phyloP scores from a whole-genome alignment of 2,113 vertebrate species.

The Mastomys coucha region DNA sequence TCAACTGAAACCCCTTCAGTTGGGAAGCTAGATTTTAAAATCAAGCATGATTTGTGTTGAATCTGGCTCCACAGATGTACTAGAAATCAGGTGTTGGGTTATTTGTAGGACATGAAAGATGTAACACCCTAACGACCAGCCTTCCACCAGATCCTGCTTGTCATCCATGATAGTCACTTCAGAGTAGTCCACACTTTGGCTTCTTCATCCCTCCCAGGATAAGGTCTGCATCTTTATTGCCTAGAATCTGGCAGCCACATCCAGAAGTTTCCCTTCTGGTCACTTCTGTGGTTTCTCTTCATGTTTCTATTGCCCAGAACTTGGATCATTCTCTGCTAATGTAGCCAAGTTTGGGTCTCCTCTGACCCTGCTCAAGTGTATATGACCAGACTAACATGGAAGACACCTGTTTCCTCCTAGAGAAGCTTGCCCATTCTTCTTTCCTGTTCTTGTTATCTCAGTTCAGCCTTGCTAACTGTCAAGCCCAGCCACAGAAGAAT shows the following conservation, averaged over 20 bases:
- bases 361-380: neutral
- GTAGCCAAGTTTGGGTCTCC: neutral
- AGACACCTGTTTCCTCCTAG: neutral
- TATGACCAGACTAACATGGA: neutral
- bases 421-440: neutral
- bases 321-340: neutral
- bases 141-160: neutral
- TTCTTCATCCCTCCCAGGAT: neutral
- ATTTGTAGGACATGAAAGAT: neutral
- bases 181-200: neutral
- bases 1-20: neutral
- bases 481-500: neutral
- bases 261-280: neutral
- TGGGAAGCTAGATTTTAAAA: neutral
- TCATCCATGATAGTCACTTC: neutral
- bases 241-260: neutral
- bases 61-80: neutral
- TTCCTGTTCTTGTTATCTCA: neutral
- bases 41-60: neutral
- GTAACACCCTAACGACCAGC: neutral
- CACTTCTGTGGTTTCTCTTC: neutral
- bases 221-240: neutral
- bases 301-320: neutral
- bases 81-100: neutral
- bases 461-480: neutral